Base-by-base conservation (phyloP, 2,113 vertebrate species). In the Phrynosoma platyrhinos region DNA sequence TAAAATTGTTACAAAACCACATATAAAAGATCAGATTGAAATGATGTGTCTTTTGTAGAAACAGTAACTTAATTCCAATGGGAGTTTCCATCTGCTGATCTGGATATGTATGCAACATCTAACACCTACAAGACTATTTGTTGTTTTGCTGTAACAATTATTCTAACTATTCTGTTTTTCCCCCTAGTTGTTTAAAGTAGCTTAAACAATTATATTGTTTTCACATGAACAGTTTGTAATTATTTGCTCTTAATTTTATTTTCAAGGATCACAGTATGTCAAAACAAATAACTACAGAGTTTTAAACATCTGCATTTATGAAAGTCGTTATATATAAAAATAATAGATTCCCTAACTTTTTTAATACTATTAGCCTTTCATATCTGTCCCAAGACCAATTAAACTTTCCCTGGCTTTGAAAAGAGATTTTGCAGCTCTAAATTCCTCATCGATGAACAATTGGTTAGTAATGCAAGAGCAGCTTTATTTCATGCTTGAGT, bases 401-500 rank as follows among this genome's bases (percentile, higher is more conserved):
- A 21, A 86, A 83, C 10, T 68, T 69, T 79, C 21, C 23, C 79
- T 87, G 85, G 66, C 5, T 27, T 69, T 64, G 23, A 4, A 23
- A 2, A 32, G 30, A 10, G 52, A 81, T 20, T 42, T 88, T 52
- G 13, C 42, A 53, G 1, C 2, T 16, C 1, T 81, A 12, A 23
- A 21, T 89, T 89, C 75, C 69, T 42, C 75, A 8, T 27, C 58
- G 78, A 58, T 62, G 68, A 32, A 2, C 32, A 88, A 86, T 32
- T 84, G 27, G 90, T 87, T 2, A 77, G 12, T 53, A 74, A 79
- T 36, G 52, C 0, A 0, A 32, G 71, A 89, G 76, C 30, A 2
- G 89, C 20, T 3, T 80, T 64, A 13, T 90, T 91, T 94, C 75
- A 82, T 82, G 81, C 81, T 82, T 82, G 40, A 82, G 9, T 74